These are phyloP conservation scores for Smutsia gigantea DNA, from an alignment of 2,797 vertebrate genomes.

Conservation along the genomic window DNA sequence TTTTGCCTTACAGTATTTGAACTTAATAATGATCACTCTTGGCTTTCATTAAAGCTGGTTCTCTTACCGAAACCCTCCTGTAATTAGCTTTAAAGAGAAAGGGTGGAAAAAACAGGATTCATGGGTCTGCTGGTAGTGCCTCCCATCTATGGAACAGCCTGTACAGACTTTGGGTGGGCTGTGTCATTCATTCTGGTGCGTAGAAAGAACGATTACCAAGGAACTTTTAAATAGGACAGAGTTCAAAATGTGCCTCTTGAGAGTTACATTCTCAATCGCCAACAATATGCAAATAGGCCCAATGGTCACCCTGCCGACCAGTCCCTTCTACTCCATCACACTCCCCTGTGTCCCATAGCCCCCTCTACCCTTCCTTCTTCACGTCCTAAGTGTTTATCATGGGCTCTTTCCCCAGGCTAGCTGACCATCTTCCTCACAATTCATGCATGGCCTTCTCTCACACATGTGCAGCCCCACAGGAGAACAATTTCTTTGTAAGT, in stretches of 20 bases:
- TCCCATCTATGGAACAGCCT: not conserved
- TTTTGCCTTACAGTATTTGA: not conserved
- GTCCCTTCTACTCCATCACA: not conserved
- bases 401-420: not conserved
- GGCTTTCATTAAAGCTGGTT: not conserved
- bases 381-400: too few species aligned
- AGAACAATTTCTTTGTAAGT: not conserved
- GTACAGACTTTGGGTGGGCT: not conserved
- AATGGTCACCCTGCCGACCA: not conserved
- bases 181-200: rapidly evolving
- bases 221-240: not conserved
- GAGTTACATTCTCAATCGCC: not conserved
- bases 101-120: not conserved
- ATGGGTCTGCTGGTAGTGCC: not conserved
- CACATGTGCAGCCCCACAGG: not conserved
- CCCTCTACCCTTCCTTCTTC: not conserved
- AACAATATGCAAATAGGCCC: not conserved
- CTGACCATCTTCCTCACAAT: not conserved
- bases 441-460: not conserved
- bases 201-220: not conserved
- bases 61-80: slow-evolving; percentile 4
- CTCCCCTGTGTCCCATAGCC: not conserved
- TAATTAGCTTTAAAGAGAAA: slow-evolving; percentile 15
- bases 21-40: slow-evolving; percentile 1
- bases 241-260: slow-evolving; percentile 4